Evolutionary conservation across 2,113 vertebrate genomes (phyloP).

Genomic region (Planiliza haematocheilus): DNA sequence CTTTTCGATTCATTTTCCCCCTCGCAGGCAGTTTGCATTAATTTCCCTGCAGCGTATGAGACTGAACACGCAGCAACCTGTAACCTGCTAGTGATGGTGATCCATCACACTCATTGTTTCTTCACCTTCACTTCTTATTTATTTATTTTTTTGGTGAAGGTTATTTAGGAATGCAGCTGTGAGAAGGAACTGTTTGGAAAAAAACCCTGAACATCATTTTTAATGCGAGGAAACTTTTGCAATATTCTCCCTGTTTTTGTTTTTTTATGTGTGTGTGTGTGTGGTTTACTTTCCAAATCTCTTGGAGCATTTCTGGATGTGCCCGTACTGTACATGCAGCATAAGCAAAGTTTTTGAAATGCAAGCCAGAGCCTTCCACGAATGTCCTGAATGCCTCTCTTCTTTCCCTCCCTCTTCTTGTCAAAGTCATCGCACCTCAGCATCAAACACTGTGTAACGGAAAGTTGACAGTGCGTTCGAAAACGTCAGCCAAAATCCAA

Average conservation of each 20-base stretch:
- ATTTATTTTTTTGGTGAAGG: constrained; percentile 52
- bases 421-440: background rate
- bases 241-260: background rate
- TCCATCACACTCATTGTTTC: constrained; percentile 51
- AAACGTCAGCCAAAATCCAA: background rate
- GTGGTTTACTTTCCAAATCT: too few relatives aligned
- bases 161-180: constrained; percentile 24
- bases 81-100: constrained; percentile 23
- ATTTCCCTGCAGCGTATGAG: constrained; percentile 23
- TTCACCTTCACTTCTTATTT: constrained; percentile 18
- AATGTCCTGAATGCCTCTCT: background rate
- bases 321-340: background rate
- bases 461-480: background rate
- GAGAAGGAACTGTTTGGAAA: constrained; percentile 1
- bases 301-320: background rate
- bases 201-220: background rate
- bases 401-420: background rate
- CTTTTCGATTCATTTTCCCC: constrained; percentile 34
- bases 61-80: constrained; percentile 40
- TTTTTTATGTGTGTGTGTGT: background rate
- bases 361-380: background rate
- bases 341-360: constrained; percentile 5
- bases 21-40: constrained; percentile 35
- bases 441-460: background rate
- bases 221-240: background rate